Base-by-base conservation (phyloP, 2,888 invertebrate species). In the Plebejus argus region DNA sequence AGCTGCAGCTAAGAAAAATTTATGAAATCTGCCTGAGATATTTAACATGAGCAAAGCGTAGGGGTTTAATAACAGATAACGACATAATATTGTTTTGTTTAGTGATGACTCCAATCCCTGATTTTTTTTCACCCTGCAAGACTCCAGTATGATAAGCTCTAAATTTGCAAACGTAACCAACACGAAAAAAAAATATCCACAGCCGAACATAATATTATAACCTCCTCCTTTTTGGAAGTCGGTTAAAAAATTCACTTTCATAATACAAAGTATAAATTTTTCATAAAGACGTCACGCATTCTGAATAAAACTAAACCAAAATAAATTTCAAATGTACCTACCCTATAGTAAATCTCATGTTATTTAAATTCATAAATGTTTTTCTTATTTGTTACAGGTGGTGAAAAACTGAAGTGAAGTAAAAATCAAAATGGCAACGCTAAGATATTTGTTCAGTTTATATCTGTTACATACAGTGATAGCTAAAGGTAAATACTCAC, bases 371-470 rank as follows among this genome's bases (percentile, higher is more conserved):
- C 15, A 49, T 15, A 18, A 28, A 15, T 20, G 1, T 18, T 23
- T 53, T n/a, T 53, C 8, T 74, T 74, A 45, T 45, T 39, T 23
- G 49, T 74, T 74, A 5, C 74, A 74, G 74, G 49, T 74, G 49
- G 74, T 74, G 74, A 45, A 20, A 23, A 61, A 61, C 61, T 20
- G 10, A 53, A 28, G 74, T 74, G 74, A 6, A 74, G 74, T 53
- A 53, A 53, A 74, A 6, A 74, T 74, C 74, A 74, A 74, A 74
- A 74, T 74, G 74, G 74, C 74, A 49, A 53, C 28, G 12, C 49
- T 74, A 53, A 74, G 15, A 49, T 74, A 53, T 28, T 23, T 74
- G 74, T 74, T 53, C 53, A 74, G 74, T 74, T 74, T 74, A 49
- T 74, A 53, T 74, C 15, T 74, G 23, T 53, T 74, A 53, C 74